Base-by-base conservation (phyloP, 2,797 vertebrate genomes). In the Gephyroberyx darwinii region DNA sequence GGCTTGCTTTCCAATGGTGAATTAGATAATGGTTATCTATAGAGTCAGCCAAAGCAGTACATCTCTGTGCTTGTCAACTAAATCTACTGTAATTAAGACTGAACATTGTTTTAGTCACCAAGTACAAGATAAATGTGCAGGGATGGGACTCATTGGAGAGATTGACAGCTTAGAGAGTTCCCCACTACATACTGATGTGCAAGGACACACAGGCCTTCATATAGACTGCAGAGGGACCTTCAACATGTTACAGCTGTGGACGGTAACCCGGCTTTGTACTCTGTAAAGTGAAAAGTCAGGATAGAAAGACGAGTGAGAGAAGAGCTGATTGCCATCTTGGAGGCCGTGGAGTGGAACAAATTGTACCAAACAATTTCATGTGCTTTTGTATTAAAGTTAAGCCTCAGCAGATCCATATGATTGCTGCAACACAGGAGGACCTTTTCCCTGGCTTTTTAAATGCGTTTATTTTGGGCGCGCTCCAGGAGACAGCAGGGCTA, bases 401-500 rank as follows among this genome's bases (percentile, higher is more conserved):
- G 56, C 65, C 64, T 53, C 52, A 6, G 74, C 71, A 83, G 74
- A 84, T 87, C 64, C 54, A 43, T 80, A 74, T 67, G 60, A 79
- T 77, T 76, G 67, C 82, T 84, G 66, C 82, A 86, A 84, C 87
- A 88, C 69, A 57, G 63, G 79, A 82, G 80, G 84, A 87, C 75
- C 78, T 91, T 93, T 86, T 70, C 85, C 63, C 45, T 13, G 51
- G 58, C 75, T 84, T 88, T 87, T 71, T 0, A 17, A 30, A 75
- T 67, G 70, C 79, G 67, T 94, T 94, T 92, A 73, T 85, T 73
- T 93, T 93, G 93, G 91, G 82, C 64, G 41, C 0, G 2, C 19
- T 91, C 88, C 93, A 93, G 90, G 85, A 92, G 91, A 91, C 91
- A 85, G 89, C 82, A 73, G 90, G 90, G 79, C 86, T 81, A 57